These are phyloP conservation scores for Anastrepha obliqua DNA, from an alignment of 1,140 invertebrate genomes.

Conservation along the genomic window DNA sequence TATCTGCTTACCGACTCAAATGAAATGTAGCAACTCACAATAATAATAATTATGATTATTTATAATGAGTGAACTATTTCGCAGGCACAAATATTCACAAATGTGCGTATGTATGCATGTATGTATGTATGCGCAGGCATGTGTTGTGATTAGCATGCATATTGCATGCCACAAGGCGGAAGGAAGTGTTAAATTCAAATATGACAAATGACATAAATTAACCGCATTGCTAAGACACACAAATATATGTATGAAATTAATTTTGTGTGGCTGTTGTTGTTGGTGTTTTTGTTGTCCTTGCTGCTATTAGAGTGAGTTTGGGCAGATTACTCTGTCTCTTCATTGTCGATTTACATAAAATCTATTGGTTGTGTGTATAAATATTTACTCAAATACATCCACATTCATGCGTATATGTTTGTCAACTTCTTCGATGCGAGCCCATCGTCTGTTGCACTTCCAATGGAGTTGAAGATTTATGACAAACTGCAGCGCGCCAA, in stretches of 20 bases:
- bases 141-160: constrained; percentile 44
- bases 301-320: background rate
- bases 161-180: constrained; percentile 53
- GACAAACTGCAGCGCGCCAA: background rate
- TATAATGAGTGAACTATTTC: constrained; percentile 20
- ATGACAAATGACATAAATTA: constrained; percentile 55
- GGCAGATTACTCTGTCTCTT: background rate
- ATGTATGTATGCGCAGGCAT: background rate
- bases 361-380: background rate
- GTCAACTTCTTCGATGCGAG: background rate
- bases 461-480: constrained; percentile 37
- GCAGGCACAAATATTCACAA: background rate
- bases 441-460: background rate
- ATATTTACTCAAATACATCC: background rate
- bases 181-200: constrained; percentile 55
- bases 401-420: background rate
- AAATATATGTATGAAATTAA: background rate
- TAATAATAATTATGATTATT: background rate
- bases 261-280: background rate
- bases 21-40: background rate
- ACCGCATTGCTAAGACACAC: constrained; percentile 40
- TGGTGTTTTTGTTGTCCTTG: background rate
- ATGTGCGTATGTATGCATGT: background rate
- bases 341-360: background rate
- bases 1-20: background rate